Evolutionary conservation across 2,797 vertebrate genomes (phyloP), one percentile per base, ranked within the genome.

Genomic region (Paratrypauchen microcephalus): DNA sequence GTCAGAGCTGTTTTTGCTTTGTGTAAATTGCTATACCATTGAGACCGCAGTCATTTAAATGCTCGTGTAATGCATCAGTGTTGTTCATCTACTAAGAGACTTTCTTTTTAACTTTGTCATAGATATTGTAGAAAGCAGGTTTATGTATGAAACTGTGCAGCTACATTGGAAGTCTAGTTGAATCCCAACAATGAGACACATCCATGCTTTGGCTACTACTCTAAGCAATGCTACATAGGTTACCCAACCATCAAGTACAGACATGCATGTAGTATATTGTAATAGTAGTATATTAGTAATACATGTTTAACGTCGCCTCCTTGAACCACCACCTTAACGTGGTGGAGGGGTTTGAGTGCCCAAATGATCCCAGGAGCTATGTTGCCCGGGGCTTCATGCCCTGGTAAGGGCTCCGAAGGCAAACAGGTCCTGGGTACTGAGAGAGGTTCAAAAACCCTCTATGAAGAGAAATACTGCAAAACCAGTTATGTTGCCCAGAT

Each of bases 11-110:
- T 71, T 76, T 73, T 62, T 73, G 59, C 54, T 23, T 68, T 56
- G 67, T 83, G 47, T 71, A 73, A 79, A 79, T 70, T 52, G 68
- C 26, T 69, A 21, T 32, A 56, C 41, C 52, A 48, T 41, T 7
- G 36, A 68, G 59, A 74, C 64, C 58, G 15, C 15, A 71, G 28
- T 18, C 54, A 28, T 24, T 45, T n/a, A n/a, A 39, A 7, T 41
- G 36, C 32, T 5, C 57, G 5, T 11, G 23, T 54, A 15, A 36
- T 28, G 19, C 9, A 30, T 65, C 12, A 2, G 13, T 7, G 39
- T 23, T 6, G 58, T 16, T 36, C 30, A 60, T 16, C 28, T 60
- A 28, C 58, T 21, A 0, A 9, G 6, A 8, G 26, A 18, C 26
- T n/a, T 8, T 12, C 11, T 41, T 41, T 41, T 41, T 41, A 41